These are phyloP conservation scores for Euleptes europaea DNA, from an alignment of 2,113 vertebrate genomes.

Conservation along the genomic window DNA sequence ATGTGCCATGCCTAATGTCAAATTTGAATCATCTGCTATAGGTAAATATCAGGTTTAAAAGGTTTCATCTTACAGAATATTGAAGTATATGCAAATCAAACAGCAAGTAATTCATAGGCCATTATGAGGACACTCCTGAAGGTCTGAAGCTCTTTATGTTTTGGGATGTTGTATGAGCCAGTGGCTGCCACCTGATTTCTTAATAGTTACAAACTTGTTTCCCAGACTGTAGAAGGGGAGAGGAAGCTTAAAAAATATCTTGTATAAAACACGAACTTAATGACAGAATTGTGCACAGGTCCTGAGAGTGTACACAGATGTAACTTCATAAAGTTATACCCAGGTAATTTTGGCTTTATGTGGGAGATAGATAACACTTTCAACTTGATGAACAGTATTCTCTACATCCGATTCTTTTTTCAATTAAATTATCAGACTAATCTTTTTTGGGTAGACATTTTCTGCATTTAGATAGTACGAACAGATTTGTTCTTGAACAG, in stretches of 20 bases:
- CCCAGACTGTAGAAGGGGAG: background rate
- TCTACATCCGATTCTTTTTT: slow-evolving; percentile 28
- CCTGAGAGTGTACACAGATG: background rate
- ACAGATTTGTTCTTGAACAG: slow-evolving; percentile 30
- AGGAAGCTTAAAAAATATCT: background rate
- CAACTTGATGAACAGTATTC: slow-evolving; percentile 29
- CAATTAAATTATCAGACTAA: slow-evolving; percentile 47
- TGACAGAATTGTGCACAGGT: background rate
- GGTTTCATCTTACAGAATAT: slow-evolving; percentile 11
- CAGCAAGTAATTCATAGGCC: background rate
- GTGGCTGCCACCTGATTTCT: background rate
- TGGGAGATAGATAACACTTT: background rate
- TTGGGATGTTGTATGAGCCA: too few species aligned
- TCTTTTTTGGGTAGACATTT: slow-evolving; percentile 50
- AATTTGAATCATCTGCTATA: background rate
- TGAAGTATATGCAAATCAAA: background rate
- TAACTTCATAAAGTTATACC: background rate
- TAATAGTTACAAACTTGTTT: background rate
- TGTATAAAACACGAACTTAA: background rate
- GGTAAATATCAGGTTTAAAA: background rate
- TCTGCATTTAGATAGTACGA: slow-evolving; percentile 40
- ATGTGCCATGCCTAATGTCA: background rate
- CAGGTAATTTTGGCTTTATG: slow-evolving; percentile 2
- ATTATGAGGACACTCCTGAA: background rate
- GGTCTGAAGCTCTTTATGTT: too few species aligned